These are phyloP conservation scores for Leptodactylus fallax DNA, from an alignment of 2,797 vertebrate genomes.

Conservation along the genomic window DNA sequence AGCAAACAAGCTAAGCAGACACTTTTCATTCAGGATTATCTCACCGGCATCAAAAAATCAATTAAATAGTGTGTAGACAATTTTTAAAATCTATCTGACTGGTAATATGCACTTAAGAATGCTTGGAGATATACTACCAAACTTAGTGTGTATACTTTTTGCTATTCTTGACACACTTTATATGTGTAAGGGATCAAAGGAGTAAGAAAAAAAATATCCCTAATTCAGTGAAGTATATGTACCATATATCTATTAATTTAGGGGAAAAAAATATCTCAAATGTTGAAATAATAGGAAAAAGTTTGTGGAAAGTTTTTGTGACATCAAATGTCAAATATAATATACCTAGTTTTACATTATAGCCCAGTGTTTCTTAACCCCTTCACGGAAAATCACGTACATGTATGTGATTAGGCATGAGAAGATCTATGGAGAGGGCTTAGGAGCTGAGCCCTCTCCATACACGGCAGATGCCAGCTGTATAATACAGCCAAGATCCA, in stretches of 20 bases:
- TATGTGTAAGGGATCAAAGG: background rate
- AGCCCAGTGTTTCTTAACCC: too few relatives aligned
- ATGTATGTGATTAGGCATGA: too few relatives aligned
- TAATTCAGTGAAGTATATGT: background rate
- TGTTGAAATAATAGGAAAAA: background rate
- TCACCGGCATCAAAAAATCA: slow-evolving; percentile 26
- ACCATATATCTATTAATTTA: background rate
- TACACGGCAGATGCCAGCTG: too few relatives aligned
- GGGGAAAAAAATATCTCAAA: background rate
- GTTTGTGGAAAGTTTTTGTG: background rate
- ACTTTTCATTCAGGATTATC: slow-evolving; percentile 46
- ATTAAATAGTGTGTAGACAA: slow-evolving; percentile 18
- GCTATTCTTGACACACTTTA: background rate
- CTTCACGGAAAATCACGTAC: too few relatives aligned
- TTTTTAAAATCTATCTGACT: slow-evolving; percentile 13
- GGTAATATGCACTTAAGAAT: background rate
- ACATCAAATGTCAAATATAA: too few relatives aligned
- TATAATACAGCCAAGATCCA: too few relatives aligned
- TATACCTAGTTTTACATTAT: too few relatives aligned
- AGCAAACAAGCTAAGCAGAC: slow-evolving; percentile 29
- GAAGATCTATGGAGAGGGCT: too few relatives aligned
- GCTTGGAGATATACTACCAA: background rate
- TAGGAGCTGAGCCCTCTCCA: too few relatives aligned
- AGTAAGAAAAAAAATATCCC: background rate
- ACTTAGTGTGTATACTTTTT: background rate